Evolutionary conservation across 2,888 invertebrate species (phyloP).

Genomic region (Nephrotoma guestfalica): DNA sequence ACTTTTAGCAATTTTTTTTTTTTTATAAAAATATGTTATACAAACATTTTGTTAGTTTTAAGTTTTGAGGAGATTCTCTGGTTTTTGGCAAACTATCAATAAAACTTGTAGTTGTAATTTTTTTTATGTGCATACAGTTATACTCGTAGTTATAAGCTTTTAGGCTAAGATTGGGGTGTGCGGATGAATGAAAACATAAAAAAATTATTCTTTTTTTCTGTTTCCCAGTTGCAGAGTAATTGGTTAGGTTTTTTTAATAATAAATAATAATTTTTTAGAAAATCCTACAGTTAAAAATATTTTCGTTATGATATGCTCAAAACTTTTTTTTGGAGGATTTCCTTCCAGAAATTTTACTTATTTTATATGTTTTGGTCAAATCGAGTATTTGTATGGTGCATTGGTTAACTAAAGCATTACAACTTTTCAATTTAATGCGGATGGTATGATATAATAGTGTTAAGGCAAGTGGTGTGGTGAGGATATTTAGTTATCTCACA

Average conservation of each 20-base stretch:
- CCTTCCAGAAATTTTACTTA: background rate
- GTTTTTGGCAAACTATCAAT: background rate
- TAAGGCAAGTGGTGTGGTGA: no score
- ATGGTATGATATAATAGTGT: background rate
- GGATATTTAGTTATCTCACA: no score
- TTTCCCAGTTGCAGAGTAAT: background rate
- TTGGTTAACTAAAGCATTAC: background rate
- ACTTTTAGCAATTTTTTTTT: background rate
- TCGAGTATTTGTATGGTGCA: background rate
- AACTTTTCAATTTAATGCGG: background rate
- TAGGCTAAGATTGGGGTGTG: background rate
- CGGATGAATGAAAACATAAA: background rate
- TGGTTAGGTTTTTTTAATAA: background rate
- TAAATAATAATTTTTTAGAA: background rate
- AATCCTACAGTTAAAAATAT: background rate
- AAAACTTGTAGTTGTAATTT: background rate
- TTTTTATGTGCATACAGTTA: background rate
- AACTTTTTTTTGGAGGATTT: background rate
- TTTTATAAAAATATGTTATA: background rate
- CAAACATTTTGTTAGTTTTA: background rate
- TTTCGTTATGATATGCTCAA: background rate
- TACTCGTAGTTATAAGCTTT: background rate
- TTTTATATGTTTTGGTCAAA: background rate
- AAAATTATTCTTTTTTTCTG: background rate
- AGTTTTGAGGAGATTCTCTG: background rate